Conservation (phyloP, 1,140 invertebrate species). For the Lasioglossum baleicum region DNA sequence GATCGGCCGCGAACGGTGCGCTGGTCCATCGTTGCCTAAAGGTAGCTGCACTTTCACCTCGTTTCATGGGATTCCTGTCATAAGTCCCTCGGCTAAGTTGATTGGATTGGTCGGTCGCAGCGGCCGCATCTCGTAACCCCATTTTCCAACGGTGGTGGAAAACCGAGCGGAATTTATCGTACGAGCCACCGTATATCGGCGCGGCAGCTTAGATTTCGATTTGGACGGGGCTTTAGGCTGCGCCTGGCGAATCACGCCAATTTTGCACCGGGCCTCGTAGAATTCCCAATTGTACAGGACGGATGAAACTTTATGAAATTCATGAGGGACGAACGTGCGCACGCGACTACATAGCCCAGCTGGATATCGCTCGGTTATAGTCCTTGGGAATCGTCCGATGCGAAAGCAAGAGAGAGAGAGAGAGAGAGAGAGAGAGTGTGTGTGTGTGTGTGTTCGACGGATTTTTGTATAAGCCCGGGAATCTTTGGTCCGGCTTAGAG, state of each 20-base stretch:
- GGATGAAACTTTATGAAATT: conserved; percentile 67
- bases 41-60: conserved; percentile 15
- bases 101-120: conserved; percentile 49
- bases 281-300: conserved; percentile 55
- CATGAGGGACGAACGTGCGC: conserved; percentile 50
- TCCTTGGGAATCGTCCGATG: conserved; percentile 41
- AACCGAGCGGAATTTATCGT: conserved; percentile 50
- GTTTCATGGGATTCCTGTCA: conserved; percentile 57
- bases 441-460: conserved; percentile 2
- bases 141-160: conserved; percentile 35
- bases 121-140: conserved; percentile 43
- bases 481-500: conserved; percentile 24
- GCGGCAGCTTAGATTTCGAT: conserved; percentile 60
- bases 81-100: conserved; percentile 53
- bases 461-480: conserved; percentile 36
- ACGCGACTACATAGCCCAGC: background rate
- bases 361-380: conserved; percentile 28
- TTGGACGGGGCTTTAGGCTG: conserved; percentile 44
- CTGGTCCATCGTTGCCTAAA: conserved; percentile 13
- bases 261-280: conserved; percentile 56
- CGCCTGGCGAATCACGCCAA: conserved; percentile 55
- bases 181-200: conserved; percentile 37
- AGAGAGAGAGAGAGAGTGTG: no score
- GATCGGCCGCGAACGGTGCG: background rate
- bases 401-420: background rate